These are phyloP conservation scores for Mastacembelus armatus DNA, from an alignment of 2,797 vertebrate species.

Conservation along the genomic window DNA sequence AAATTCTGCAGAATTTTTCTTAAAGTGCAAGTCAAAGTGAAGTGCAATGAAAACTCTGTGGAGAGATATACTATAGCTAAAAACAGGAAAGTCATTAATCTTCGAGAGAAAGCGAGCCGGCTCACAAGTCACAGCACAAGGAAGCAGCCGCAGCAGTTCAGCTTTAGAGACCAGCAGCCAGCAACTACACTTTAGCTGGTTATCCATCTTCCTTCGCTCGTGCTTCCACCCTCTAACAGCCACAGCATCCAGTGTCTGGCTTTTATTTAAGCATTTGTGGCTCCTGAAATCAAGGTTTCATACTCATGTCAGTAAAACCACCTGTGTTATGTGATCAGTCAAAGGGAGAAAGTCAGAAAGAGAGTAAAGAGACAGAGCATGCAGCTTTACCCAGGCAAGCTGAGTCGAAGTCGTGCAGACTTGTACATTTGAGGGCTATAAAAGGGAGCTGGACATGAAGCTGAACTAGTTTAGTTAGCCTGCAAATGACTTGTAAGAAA, in stretches of 20 bases:
- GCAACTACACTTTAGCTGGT: constrained; percentile 30
- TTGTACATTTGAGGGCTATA: too few relatives aligned
- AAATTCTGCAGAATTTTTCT: constrained; percentile 38
- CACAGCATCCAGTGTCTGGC: too few relatives aligned
- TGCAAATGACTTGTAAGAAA: too few relatives aligned
- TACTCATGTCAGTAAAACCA: background rate
- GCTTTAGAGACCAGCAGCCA: constrained; percentile 35
- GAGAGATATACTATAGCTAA: constrained; percentile 59
- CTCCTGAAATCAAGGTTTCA: background rate
- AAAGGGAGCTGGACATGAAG: too few relatives aligned
- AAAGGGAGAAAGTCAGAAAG: background rate
- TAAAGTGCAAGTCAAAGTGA: constrained; percentile 40
- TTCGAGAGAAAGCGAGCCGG: constrained; percentile 56
- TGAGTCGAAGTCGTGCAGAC: too few relatives aligned
- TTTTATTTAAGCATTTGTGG: background rate
- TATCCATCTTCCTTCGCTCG: constrained; percentile 34
- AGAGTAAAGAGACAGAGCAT: background rate
- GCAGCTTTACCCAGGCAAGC: too few relatives aligned
- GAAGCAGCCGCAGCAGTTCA: constrained; percentile 47
- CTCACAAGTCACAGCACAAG: constrained; percentile 53
- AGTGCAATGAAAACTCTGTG: constrained; percentile 46
- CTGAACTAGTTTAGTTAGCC: too few relatives aligned
- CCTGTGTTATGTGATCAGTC: background rate
- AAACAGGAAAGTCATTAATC: constrained; percentile 78
- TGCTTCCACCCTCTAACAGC: constrained; percentile 1